Evolutionary conservation across 2,888 invertebrate species (phyloP).

Genomic region (Dynastes maya): DNA sequence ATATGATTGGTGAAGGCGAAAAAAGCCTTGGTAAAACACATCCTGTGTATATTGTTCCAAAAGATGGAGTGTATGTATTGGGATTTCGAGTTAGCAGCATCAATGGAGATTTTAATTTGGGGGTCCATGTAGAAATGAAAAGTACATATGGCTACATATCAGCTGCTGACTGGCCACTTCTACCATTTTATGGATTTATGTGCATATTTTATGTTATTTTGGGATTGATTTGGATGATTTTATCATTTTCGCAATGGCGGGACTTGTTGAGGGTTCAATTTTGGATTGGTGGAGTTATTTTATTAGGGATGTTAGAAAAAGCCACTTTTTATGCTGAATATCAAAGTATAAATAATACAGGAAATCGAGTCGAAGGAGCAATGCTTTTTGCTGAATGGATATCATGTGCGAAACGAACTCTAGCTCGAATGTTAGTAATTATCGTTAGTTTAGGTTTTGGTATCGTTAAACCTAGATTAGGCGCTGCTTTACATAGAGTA

Average conservation of each 20-base stretch:
- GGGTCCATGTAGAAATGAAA: slow-evolving; percentile 81
- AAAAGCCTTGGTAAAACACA: slow-evolving; percentile 59
- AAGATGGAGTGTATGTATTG: slow-evolving; percentile 84
- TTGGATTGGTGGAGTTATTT: slow-evolving; percentile 95
- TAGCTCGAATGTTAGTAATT: slow-evolving; percentile 94
- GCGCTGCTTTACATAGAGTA: slow-evolving; percentile 90
- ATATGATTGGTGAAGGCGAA: slow-evolving; percentile 61
- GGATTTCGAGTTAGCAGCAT: slow-evolving; percentile 71
- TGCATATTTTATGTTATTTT: slow-evolving; percentile 89
- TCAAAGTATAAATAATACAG: slow-evolving; percentile 82
- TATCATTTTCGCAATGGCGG: slow-evolving; percentile 91
- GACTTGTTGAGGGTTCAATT: slow-evolving; percentile 94
- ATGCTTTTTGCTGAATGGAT: slow-evolving; percentile 92
- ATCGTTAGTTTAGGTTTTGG: slow-evolving; percentile 97
- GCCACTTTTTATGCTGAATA: slow-evolving; percentile 95
- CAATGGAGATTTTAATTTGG: slow-evolving; percentile 72
- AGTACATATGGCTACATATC: slow-evolving; percentile 88
- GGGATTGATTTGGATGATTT: slow-evolving; percentile 86
- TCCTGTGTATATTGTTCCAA: slow-evolving; percentile 74
- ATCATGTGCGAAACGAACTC: slow-evolving; percentile 91
- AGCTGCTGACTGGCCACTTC: slow-evolving; percentile 90
- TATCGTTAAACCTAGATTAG: slow-evolving; percentile 94
- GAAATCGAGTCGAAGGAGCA: slow-evolving; percentile 78
- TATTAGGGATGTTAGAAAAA: slow-evolving; percentile 89
- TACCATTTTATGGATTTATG: slow-evolving; percentile 93